These are phyloP conservation scores for Silurus glanis DNA, from an alignment of 2,113 vertebrate genomes.

Conservation along the genomic window DNA sequence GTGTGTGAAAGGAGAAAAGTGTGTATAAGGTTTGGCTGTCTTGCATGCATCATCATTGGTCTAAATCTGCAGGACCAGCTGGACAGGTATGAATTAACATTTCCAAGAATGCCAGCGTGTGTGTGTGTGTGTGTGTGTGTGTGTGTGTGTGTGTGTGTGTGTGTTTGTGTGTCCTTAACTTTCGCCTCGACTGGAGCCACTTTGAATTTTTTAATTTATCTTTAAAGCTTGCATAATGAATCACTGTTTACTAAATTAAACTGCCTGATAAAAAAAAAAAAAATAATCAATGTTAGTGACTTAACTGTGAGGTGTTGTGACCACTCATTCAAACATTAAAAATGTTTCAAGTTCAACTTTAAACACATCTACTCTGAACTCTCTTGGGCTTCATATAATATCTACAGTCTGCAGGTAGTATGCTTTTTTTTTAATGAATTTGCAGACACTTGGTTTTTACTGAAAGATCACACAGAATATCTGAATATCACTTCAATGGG, in stretches of 20 bases:
- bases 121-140: too few relatives aligned
- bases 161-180: background rate
- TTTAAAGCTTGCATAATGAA: background rate
- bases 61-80: background rate
- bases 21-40: background rate
- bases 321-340: background rate
- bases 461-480: background rate
- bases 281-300: too few relatives aligned
- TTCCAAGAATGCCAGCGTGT: background rate
- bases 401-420: background rate
- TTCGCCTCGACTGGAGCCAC: background rate
- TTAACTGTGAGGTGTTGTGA: too few relatives aligned
- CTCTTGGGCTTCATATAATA: background rate
- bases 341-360: background rate
- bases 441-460: background rate
- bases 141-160: too few relatives aligned
- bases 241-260: background rate
- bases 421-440: background rate
- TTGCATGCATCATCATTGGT: background rate
- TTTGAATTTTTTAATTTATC: background rate
- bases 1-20: background rate
- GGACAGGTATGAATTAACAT: slow-evolving; percentile 23
- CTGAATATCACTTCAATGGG: background rate
- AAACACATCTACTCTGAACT: background rate
- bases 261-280: background rate